phyloP scores from a whole-genome alignment of 2,888 invertebrate genomes.

The Ophioninae sp. region DNA sequence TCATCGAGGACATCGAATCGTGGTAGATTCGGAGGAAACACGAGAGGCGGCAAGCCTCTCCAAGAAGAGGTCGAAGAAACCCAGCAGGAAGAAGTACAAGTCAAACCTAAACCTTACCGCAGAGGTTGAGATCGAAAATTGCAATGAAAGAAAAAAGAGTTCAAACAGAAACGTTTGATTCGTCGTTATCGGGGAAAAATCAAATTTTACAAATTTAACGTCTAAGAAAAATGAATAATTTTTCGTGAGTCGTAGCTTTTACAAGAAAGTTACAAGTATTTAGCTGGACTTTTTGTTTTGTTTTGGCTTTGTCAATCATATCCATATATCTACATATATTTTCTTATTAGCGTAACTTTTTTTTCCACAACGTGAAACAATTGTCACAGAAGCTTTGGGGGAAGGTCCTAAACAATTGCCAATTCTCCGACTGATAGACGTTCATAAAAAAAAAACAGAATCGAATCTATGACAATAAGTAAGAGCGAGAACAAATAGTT shows the following conservation, averaged over 20 bases:
- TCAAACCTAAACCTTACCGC: conserved; percentile 74
- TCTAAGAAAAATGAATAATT: conserved; percentile 32
- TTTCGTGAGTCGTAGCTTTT: conserved; percentile 32
- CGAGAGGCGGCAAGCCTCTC: conserved; percentile 68
- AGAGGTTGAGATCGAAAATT: conserved; percentile 68
- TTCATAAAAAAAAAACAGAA: conserved; percentile 53
- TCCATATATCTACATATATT: conserved; percentile 29
- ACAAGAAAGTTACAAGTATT: conserved; percentile 38
- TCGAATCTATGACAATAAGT: conserved; percentile 40
- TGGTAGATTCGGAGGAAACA: conserved; percentile 71
- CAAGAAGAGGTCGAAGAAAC: conserved; percentile 76
- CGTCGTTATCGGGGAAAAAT: conserved; percentile 45
- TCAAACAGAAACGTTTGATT: conserved; percentile 34
- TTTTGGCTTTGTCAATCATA: conserved; percentile 45
- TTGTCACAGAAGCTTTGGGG: conserved; percentile 62
- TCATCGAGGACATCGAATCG: conserved; percentile 70
- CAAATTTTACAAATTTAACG: conserved; percentile 37
- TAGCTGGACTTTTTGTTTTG: conserved; percentile 28
- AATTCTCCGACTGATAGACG: conserved; percentile 54
- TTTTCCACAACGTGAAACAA: conserved; percentile 58
- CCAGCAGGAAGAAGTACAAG: conserved; percentile 75
- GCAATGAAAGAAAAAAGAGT: conserved; percentile 26
- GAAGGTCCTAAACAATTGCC: conserved; percentile 46
- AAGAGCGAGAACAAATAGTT: conserved; percentile 47
- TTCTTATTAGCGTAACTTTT: conserved; percentile 51